Percentiles rank a stretch among this genome's conserved stretches.
phyloP scores from a whole-genome alignment of 2,888 invertebrate genomes.

The Lasioglossum morio region DNA sequence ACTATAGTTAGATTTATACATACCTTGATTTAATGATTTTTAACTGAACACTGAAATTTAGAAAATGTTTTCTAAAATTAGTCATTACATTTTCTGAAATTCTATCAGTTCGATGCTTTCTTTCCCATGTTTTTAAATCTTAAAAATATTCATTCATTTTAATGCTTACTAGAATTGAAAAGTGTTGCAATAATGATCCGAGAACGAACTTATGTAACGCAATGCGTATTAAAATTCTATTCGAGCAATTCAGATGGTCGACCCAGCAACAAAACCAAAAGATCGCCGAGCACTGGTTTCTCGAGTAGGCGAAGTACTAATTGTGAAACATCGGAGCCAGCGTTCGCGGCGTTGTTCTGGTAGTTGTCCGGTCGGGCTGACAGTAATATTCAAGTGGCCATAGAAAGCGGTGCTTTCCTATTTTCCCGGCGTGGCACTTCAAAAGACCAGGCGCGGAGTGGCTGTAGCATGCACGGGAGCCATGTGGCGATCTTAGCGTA shows the following conservation, averaged over 20 bases:
- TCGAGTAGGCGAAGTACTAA: not conserved
- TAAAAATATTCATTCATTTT: too few relatives aligned
- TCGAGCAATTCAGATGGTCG: not conserved
- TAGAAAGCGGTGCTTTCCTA: slow-evolving; percentile 64
- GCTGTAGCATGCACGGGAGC: slow-evolving; percentile 62
- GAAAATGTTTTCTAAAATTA: too few relatives aligned
- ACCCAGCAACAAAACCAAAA: not conserved
- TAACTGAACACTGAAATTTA: too few relatives aligned
- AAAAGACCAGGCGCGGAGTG: slow-evolving; percentile 63
- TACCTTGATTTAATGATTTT: too few relatives aligned
- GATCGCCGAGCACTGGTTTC: not conserved
- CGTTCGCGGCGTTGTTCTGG: slow-evolving; percentile 38
- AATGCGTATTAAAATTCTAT: not conserved
- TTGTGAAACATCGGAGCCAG: not conserved
- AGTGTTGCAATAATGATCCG: not conserved
- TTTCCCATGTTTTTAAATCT: too few relatives aligned
- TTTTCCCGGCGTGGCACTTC: slow-evolving; percentile 67
- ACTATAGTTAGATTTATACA: too few relatives aligned
- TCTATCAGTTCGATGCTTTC: too few relatives aligned
- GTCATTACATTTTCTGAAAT: too few relatives aligned
- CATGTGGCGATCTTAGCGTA: slow-evolving; percentile 80
- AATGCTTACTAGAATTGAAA: not conserved
- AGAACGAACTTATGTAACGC: not conserved
- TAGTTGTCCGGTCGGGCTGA: slow-evolving; percentile 48
- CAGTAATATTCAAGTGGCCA: slow-evolving; percentile 65